Evolutionary conservation across 2,888 invertebrate species (phyloP).

Genomic region (Toxonevra muliebris): DNA sequence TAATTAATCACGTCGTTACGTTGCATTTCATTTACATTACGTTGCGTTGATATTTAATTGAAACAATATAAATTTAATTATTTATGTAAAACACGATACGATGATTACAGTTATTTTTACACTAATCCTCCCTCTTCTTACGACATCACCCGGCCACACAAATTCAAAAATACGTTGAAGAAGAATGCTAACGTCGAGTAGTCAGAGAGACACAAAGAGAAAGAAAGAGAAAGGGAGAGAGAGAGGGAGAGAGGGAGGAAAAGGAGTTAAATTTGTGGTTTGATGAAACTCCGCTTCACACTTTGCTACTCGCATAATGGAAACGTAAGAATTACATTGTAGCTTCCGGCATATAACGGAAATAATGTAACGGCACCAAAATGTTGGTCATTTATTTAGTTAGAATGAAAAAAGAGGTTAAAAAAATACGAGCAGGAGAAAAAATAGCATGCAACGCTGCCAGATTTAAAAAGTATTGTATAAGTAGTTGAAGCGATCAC

Average conservation of each 20-base stretch:
- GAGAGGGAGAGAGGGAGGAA: background rate
- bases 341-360: no score
- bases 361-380: no score
- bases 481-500: no score
- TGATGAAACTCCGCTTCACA: no score
- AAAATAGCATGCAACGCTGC: no score
- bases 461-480: no score
- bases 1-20: conserved; percentile 37
- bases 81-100: conserved; percentile 30
- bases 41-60: conserved; percentile 29
- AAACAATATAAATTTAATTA: conserved; percentile 33
- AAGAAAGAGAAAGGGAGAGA: background rate
- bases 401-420: no score
- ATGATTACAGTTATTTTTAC: conserved; percentile 9
- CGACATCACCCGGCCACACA: background rate
- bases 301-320: no score
- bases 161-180: background rate
- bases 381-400: no score
- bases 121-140: background rate
- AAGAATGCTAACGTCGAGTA: background rate
- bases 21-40: conserved; percentile 20
- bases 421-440: no score
- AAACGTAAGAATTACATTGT: no score
- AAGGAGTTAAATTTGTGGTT: background rate
- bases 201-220: background rate